Percentiles rank a stretch among this genome's conserved stretches.
phyloP scores from a whole-genome alignment of 2,113 vertebrate species.

The Isichthys henryi region DNA sequence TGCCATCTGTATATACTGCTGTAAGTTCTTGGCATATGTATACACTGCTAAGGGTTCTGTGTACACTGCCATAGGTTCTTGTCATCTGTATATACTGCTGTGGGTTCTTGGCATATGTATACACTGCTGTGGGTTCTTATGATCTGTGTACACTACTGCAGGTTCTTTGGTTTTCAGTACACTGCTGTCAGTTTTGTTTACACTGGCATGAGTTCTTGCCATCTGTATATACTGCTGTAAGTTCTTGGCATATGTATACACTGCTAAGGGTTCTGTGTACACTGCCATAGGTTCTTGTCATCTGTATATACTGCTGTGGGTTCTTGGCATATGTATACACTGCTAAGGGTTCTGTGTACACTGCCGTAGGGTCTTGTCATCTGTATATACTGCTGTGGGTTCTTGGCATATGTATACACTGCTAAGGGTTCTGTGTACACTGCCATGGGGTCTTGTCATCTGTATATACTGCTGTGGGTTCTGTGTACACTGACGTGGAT shows the following conservation, averaged over 20 bases:
- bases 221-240: neutral
- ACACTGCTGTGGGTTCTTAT: neutral
- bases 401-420: too few species aligned
- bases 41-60: too few species aligned
- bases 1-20: neutral
- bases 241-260: neutral
- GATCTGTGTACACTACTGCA: neutral
- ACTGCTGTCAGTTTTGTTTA: neutral
- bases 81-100: neutral
- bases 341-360: neutral
- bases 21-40: neutral
- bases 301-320: neutral
- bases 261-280: too few species aligned
- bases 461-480: neutral
- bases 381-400: neutral
- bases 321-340: neutral
- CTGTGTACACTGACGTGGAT: neutral
- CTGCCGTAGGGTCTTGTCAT: neutral
- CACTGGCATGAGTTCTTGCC: neutral
- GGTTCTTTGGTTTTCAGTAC: neutral
- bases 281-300: neutral
- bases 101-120: neutral
- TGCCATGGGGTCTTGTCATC: neutral
- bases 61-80: neutral
- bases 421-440: neutral